Conservation (phyloP, 1,140 invertebrate genomes). For the Leptinotarsa defecta region DNA sequence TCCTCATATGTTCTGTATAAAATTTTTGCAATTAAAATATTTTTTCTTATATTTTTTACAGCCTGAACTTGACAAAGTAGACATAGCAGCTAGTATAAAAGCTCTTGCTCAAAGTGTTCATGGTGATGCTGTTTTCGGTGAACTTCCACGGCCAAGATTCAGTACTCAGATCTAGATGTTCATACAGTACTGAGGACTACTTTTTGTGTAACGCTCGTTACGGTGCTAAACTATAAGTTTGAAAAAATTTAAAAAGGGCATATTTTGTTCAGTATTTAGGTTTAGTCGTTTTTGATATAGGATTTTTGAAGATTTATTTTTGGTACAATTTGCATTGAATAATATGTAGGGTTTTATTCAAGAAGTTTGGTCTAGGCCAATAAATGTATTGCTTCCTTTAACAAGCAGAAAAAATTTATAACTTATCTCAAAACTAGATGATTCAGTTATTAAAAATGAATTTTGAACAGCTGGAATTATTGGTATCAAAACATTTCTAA, state of each 20-base stretch:
- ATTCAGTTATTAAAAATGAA: too few species aligned
- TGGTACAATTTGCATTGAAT: neutral
- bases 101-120: conserved; percentile 84
- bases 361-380: too few species aligned
- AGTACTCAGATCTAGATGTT: conserved; percentile 64
- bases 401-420: too few species aligned
- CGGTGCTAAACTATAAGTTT: neutral
- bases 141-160: conserved; percentile 79
- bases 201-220: neutral
- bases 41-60: conserved; percentile 31
- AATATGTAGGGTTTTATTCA: too few species aligned
- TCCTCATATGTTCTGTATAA: too few species aligned
- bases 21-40: too few species aligned
- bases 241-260: neutral
- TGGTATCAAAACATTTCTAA: too few species aligned
- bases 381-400: too few species aligned
- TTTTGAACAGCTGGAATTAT: too few species aligned
- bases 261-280: neutral
- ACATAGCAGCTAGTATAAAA: conserved; percentile 86
- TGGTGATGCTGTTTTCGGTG: conserved; percentile 81
- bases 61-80: conserved; percentile 55
- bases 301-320: conserved; percentile 6
- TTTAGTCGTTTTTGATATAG: neutral
- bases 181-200: neutral
- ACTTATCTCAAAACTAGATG: too few species aligned